These are phyloP conservation scores for Ladona fulva DNA, from an alignment of 1,140 invertebrate genomes.

Conservation along the genomic window DNA sequence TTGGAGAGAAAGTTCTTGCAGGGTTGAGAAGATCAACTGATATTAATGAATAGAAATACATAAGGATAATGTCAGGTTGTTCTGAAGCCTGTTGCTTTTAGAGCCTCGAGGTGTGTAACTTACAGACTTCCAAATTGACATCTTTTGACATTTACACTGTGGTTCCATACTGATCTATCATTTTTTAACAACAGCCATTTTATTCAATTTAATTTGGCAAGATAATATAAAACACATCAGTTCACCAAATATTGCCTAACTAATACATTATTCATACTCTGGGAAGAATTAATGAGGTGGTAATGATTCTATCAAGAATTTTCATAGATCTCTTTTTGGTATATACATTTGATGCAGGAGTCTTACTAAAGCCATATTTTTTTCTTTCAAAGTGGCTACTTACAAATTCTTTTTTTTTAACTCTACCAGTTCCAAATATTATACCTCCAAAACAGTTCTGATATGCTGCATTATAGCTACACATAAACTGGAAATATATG, in stretches of 20 bases:
- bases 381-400: background rate
- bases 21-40: background rate
- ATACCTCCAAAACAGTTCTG: background rate
- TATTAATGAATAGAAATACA: too few species aligned
- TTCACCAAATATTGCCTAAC: constrained; percentile 9
- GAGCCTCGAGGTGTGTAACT: too few species aligned
- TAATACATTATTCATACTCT: background rate
- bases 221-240: background rate
- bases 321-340: background rate
- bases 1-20: background rate
- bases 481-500: constrained; percentile 3
- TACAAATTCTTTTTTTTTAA: background rate
- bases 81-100: too few species aligned
- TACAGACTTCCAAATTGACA: background rate
- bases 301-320: background rate
- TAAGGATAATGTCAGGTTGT: too few species aligned
- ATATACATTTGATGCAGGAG: background rate
- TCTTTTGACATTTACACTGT: background rate
- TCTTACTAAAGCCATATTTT: background rate
- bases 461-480: constrained; percentile 1
- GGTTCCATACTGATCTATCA: background rate
- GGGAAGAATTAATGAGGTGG: background rate
- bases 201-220: background rate
- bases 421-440: background rate
- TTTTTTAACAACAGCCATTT: background rate